Percentiles rank a stretch among this genome's conserved stretches.
Conservation (phyloP, 2,797 vertebrate genomes). For the Hybognathus amarus region DNA sequence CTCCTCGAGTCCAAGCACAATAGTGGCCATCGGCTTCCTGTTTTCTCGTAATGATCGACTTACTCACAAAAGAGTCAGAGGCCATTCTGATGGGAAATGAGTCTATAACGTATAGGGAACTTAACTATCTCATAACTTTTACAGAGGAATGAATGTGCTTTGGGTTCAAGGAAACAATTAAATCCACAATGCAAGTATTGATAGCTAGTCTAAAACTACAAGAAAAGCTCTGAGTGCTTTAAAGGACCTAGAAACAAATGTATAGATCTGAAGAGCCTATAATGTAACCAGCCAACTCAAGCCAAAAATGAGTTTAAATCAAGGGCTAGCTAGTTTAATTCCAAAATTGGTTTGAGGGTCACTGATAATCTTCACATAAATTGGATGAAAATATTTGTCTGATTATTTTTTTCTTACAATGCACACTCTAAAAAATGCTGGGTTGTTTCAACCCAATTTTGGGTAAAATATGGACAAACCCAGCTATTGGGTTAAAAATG, state of each 20-base stretch:
- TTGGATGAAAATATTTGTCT: neutral
- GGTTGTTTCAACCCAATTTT: too few species aligned
- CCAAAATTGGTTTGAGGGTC: neutral
- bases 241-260: neutral
- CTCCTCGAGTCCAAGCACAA: constrained; percentile 49
- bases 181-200: constrained; percentile 9
- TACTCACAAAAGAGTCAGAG: constrained; percentile 56
- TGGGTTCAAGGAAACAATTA: neutral
- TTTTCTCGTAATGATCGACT: constrained; percentile 60
- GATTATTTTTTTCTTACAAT: too few species aligned
- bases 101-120: constrained; percentile 9
- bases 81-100: constrained; percentile 53
- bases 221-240: neutral
- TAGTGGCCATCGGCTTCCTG: constrained; percentile 58
- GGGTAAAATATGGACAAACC: too few species aligned
- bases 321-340: neutral
- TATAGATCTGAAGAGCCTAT: neutral
- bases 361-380: neutral
- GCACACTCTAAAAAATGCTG: too few species aligned
- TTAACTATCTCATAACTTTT: constrained; percentile 39
- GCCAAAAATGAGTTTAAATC: neutral
- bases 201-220: neutral
- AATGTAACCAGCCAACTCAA: neutral
- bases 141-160: constrained; percentile 4
- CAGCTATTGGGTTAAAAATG: too few species aligned